A percentile compares a stretch with the other conserved stretches of the same genome.
These are phyloP conservation scores for Neolamprologus sp. DNA, from an alignment of 2,113 vertebrate genomes.

Conservation along the genomic window DNA sequence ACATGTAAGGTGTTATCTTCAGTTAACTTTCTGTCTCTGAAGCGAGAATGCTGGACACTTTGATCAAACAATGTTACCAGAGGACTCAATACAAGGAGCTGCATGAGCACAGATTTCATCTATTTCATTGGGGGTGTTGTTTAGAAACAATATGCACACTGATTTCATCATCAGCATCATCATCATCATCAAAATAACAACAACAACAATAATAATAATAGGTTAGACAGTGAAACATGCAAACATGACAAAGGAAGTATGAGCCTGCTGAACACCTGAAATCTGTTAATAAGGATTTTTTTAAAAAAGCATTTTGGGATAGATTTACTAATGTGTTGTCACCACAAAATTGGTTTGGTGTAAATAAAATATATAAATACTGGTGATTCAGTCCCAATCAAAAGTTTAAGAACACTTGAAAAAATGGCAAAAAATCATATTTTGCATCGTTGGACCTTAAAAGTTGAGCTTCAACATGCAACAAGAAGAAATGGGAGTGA, in stretches of 20 bases:
- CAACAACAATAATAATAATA: not conserved
- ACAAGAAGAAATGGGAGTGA: not conserved
- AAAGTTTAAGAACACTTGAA: not conserved
- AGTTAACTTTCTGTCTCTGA: constrained; percentile 35
- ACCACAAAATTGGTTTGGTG: not conserved
- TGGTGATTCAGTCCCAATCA: not conserved
- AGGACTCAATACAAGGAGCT: not conserved
- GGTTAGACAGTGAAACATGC: not conserved
- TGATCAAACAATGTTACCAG: not conserved
- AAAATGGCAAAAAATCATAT: not conserved
- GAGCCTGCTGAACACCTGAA: not conserved
- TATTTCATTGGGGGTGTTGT: not conserved
- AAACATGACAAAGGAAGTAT: not conserved
- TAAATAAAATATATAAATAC: not conserved
- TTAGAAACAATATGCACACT: not conserved
- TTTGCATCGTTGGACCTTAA: not conserved
- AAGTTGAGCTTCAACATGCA: not conserved
- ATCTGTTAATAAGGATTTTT: not conserved
- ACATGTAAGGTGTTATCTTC: constrained; percentile 35
- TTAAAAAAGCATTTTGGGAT: not conserved
- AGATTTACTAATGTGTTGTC: not conserved
- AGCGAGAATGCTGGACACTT: not conserved
- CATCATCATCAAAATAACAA: not conserved
- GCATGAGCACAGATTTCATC: not conserved
- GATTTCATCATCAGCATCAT: not conserved